Base-by-base conservation (phyloP, 2,888 invertebrate species). In the Zele albiditarsus region DNA sequence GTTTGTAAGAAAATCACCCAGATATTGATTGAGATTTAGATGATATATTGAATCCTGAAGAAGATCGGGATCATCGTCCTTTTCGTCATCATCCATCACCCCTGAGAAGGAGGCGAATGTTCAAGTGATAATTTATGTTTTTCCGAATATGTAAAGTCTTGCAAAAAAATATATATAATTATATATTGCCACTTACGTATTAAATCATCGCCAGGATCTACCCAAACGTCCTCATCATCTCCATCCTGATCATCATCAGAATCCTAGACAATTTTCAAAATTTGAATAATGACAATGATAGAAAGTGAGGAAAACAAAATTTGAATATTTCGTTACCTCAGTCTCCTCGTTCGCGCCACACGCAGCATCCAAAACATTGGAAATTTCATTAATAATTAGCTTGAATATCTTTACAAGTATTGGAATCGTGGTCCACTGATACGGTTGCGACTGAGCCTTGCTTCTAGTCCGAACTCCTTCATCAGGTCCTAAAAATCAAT, bases 371-470 rank as follows among this genome's bases (percentile, higher is more conserved):
- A 92, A 90, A 75, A 92, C 91, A 84, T 91, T 90, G 57, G 91
- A 90, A 53, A 94, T 85, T 82, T 94, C 94, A 82, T 92, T 92
- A 65, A 94, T 91, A 6, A 94, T 90, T 14, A 94, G 89, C 86
- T 94, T 94, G 82, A 94, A 94, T 68, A 94, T 94, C 87, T 94
- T 94, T 0, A 94, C 93, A 77, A 94, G 90, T 16, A 93, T 91
- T 5, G 94, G 93, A 79, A 94, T 91, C 12, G 89, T 90, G 0
- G 93, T 92, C 92, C 93, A 94, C 72, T 89, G 89, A 73, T 82
- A 82, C 77, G 91, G 90, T 70, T 88, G 86, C 20, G 86, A 82
- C 70, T 88, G 85, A 1, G 88, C 78, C 80, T 91, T 90, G 12
- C 91, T 91, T 71, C 92, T 90, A 0, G 91, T 91, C 79, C 89